Evolutionary conservation across 2,888 invertebrate genomes (phyloP), one percentile per base, ranked within the genome.

Genomic region (Nyleta sp.): DNA sequence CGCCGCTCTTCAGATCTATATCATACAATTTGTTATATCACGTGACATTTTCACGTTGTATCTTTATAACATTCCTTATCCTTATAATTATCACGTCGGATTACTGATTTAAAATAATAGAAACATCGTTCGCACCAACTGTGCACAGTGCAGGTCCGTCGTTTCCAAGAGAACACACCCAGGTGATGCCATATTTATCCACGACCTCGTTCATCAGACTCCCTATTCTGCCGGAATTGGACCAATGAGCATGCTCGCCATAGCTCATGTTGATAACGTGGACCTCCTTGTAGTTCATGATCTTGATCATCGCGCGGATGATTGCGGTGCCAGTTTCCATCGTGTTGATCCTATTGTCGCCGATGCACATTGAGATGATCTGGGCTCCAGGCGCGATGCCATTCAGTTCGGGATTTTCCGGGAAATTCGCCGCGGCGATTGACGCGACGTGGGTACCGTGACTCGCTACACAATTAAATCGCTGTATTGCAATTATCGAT

Each of bases 191-290:
- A 91, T 98, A 96, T 87, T 97, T 96, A 90, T 96, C 96, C 64
- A 99, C 96, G 71, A 97, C 95, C 89, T 96, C 95, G 86, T 94
- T 95, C 92, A 97, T 96, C 80, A 97, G 91, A 79, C 96, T 95
- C 48, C 97, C 96, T 73, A 98, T 92, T 60, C 98, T 95, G 10
- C 99, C 98, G 6, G 95, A 91, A 90, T 97, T 95, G 2, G 96
- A 94, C 96, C 97, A 98, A 90, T 97, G 96, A 0, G 97, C 94
- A 85, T 96, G 97, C 91, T 99, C 99, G 0, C 99, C 99, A 85
- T 99, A 99, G 87, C 98, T 99, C 97, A 98, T 99, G 91, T 99
- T 99, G 82, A 99, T 96, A 0, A 99, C 95, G 88, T 99, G 96
- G 57, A 97, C 92, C 84, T 93, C 93, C 85, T 88, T 87, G 33